These are phyloP conservation scores for Balaeniceps rex DNA, from an alignment of 2,113 vertebrate genomes.

Conservation along the genomic window DNA sequence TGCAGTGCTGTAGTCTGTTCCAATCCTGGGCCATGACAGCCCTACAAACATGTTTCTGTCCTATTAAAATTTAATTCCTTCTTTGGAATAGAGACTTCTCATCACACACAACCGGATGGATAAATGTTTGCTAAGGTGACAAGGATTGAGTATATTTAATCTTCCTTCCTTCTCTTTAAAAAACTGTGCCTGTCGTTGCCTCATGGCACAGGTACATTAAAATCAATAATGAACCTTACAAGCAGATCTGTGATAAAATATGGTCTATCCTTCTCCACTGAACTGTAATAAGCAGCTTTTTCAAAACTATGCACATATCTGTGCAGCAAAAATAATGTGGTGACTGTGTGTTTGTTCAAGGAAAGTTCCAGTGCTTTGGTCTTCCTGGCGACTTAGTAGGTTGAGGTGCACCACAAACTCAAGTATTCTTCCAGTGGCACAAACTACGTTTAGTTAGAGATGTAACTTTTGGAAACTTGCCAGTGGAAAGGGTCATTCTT, in stretches of 20 bases:
- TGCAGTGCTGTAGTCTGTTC: background rate
- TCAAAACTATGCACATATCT: background rate
- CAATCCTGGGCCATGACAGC: background rate
- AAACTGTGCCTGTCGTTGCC: background rate
- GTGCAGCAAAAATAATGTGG: background rate
- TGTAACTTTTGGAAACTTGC: background rate
- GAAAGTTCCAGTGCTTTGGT: background rate
- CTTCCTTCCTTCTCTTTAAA: slow-evolving; percentile 34
- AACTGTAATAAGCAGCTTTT: slow-evolving; percentile 28
- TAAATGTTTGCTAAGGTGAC: slow-evolving; percentile 61
- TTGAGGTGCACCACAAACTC: background rate
- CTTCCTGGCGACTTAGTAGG: background rate
- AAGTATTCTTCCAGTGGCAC: background rate
- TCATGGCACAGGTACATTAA: slow-evolving; percentile 42
- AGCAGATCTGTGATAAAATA: slow-evolving; percentile 18
- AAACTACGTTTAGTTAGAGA: background rate
- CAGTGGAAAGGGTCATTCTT: background rate
- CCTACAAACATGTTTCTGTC: slow-evolving; percentile 5
- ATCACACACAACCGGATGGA: background rate
- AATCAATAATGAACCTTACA: slow-evolving; percentile 51
- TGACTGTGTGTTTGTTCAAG: background rate
- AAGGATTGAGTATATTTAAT: slow-evolving; percentile 59
- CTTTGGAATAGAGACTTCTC: slow-evolving; percentile 34
- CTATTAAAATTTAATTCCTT: slow-evolving; percentile 55
- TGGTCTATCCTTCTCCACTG: background rate